Evolutionary conservation across 30 jellyfish, hydroid and myxozoan species (phyloP).

Genomic region (Aurelia sp.): DNA sequence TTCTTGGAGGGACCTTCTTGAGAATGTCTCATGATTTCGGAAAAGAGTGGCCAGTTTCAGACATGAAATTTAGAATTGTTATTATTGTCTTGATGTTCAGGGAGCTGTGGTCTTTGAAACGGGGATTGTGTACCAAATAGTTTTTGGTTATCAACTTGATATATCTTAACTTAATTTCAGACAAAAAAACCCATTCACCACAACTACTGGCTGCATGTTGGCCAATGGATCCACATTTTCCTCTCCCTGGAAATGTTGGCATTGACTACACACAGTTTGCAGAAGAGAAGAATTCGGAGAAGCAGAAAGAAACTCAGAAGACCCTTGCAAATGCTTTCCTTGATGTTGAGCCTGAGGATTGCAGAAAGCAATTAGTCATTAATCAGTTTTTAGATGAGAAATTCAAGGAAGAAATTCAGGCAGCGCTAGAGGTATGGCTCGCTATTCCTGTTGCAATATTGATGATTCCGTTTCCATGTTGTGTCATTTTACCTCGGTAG

Average conservation of each 20-base stretch:
- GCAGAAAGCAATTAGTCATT: conserved; percentile 68
- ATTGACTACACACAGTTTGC: conserved; percentile 75
- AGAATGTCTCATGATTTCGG: no score
- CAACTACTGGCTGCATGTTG: conserved; percentile 67
- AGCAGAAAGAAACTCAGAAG: conserved; percentile 42
- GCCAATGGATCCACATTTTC: conserved; percentile 96
- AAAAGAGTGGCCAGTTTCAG: no score
- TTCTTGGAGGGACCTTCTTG: no score
- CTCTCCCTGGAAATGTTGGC: conserved; percentile 92
- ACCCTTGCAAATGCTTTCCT: conserved; percentile 85
- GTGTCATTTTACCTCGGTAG: no score
- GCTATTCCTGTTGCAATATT: no score
- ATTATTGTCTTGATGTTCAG: no score
- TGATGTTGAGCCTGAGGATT: conserved; percentile 78
- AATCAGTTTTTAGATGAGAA: conserved; percentile 72
- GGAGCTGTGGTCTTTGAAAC: no score
- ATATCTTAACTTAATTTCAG: neutral
- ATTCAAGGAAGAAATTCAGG: conserved; percentile 62
- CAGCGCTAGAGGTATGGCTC: conserved; percentile 21
- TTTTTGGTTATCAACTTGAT: no score
- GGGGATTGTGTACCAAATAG: no score
- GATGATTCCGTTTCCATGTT: no score
- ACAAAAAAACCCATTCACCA: conserved; percentile 34
- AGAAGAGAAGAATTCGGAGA: conserved; percentile 22
- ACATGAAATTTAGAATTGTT: no score